Conservation (phyloP, 2,888 invertebrate species). For the Oxycera nigricornis region DNA sequence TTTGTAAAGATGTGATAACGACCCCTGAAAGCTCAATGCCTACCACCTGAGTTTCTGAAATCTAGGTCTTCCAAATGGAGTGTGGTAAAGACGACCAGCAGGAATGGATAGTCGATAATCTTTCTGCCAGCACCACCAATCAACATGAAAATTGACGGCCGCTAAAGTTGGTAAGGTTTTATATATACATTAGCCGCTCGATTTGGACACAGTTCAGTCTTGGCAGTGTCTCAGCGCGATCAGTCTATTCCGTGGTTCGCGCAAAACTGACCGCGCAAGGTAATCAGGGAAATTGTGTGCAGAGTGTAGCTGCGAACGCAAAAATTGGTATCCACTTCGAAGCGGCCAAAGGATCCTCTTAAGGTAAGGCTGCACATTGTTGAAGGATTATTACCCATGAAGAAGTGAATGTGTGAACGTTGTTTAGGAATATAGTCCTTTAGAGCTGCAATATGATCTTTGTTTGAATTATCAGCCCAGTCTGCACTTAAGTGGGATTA, state of each 20-base stretch:
- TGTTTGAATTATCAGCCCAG: no score
- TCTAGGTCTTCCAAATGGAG: neutral
- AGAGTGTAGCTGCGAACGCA: no score
- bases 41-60: neutral
- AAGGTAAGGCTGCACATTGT: no score
- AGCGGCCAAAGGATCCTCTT: no score
- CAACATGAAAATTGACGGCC: slow-evolving; percentile 26
- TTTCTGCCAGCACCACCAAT: slow-evolving; percentile 36
- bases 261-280: neutral
- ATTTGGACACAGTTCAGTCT: slow-evolving; percentile 39
- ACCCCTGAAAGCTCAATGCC: neutral
- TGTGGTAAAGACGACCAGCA: neutral
- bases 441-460: no score
- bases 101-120: neutral
- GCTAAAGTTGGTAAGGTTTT: slow-evolving; percentile 40
- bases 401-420: no score
- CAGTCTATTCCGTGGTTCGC: slow-evolving; percentile 39
- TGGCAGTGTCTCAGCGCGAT: slow-evolving; percentile 44
- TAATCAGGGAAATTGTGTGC: neutral
- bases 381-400: no score
- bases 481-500: no score
- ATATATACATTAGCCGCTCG: slow-evolving; percentile 43
- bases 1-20: no score
- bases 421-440: no score
- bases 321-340: no score